phyloP scores from a whole-genome alignment of 2,888 invertebrate genomes.

The Anodontia alba region DNA sequence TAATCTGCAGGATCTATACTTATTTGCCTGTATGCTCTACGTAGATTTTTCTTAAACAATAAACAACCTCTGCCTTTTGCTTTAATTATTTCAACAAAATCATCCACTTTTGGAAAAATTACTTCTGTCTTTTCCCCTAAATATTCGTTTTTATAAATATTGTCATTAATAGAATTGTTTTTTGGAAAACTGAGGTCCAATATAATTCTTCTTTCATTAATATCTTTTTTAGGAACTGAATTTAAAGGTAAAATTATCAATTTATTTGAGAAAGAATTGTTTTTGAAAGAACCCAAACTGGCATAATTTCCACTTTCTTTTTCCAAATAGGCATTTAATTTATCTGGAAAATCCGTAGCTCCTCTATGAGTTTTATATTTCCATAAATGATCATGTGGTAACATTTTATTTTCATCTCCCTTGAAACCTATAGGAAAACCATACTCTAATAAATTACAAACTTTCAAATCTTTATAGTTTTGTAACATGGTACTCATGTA shows the following conservation, averaged over 20 bases:
- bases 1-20: not conserved
- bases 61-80: conserved; percentile 5
- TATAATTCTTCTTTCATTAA: not conserved
- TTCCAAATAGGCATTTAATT: not conserved
- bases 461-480: too few species aligned
- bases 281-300: not conserved
- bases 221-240: not conserved
- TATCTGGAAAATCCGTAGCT: not conserved
- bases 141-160: conserved; percentile 2
- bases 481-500: too few species aligned
- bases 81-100: not conserved
- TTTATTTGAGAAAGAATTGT: not conserved
- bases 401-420: too few species aligned
- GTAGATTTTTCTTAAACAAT: conserved; percentile 16
- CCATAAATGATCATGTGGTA: too few species aligned
- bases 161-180: not conserved
- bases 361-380: not conserved
- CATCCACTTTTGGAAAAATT: conserved; percentile 21
- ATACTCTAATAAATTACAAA: too few species aligned
- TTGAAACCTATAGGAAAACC: too few species aligned
- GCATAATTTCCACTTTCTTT: not conserved
- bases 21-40: not conserved
- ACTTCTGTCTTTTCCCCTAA: conserved; percentile 6
- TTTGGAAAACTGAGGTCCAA: not conserved
- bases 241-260: too few species aligned